Percentiles rank a stretch among this genome's conserved stretches.
Conservation (phyloP, 2,113 vertebrate species). For the Xenopus laevis region DNA sequence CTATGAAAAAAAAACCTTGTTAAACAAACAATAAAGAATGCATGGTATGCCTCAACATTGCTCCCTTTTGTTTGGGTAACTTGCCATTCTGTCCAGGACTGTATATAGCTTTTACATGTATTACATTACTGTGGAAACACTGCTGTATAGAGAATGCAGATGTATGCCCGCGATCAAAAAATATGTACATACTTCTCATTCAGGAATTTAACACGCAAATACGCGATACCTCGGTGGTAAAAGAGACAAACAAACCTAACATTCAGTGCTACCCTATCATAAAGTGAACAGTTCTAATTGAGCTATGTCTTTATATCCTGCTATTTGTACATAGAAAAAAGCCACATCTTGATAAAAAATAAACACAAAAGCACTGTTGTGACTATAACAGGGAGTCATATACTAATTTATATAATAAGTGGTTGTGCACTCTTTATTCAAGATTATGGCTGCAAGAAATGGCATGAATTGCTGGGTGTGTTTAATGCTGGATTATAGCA, state of each 20-base stretch:
- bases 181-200: conserved; percentile 48
- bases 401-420: conserved; percentile 88
- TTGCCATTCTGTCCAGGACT: conserved; percentile 37
- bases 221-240: conserved; percentile 48
- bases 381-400: conserved; percentile 82
- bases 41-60: conserved; percentile 33
- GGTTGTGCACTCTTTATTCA: conserved; percentile 86
- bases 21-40: conserved; percentile 20
- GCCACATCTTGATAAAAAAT: conserved; percentile 76
- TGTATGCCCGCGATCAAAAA: conserved; percentile 40
- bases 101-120: conserved; percentile 42
- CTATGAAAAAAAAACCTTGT: conserved; percentile 12
- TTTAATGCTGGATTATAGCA: conserved; percentile 89
- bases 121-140: conserved; percentile 21
- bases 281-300: conserved; percentile 65
- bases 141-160: conserved; percentile 23
- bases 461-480: conserved; percentile 85
- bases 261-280: conserved; percentile 52
- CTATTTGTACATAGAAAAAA: conserved; percentile 78
- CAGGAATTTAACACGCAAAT: conserved; percentile 35
- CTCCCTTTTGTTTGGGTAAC: conserved; percentile 44
- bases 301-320: conserved; percentile 65
- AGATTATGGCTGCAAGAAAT: conserved; percentile 89
- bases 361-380: conserved; percentile 84
- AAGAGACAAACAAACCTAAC: conserved; percentile 47